Evolutionary conservation across 2,888 invertebrate species (phyloP).

Genomic region (Lycia hirtaria): DNA sequence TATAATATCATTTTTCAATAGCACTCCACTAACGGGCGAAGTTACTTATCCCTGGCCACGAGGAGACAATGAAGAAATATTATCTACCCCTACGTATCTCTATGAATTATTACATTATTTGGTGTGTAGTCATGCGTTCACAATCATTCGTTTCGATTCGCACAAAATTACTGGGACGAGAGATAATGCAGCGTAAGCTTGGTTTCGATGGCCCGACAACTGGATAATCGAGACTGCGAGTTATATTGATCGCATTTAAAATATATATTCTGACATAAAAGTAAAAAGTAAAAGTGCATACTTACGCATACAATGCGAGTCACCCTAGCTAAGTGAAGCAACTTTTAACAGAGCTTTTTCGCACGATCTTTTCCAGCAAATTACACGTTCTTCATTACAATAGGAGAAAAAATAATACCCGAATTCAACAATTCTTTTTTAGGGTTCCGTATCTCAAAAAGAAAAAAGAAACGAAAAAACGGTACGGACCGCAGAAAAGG

Average conservation of each 20-base stretch:
- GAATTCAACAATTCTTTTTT: too few relatives aligned
- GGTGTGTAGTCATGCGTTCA: slow-evolving; percentile 24
- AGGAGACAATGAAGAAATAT: slow-evolving; percentile 21
- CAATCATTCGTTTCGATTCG: slow-evolving; percentile 23
- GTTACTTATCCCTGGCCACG: slow-evolving; percentile 12
- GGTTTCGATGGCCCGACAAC: neutral
- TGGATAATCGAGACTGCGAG: neutral
- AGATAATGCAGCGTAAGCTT: slow-evolving; percentile 25
- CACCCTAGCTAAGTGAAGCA: too few relatives aligned
- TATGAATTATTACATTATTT: slow-evolving; percentile 27
- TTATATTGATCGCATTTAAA: too few relatives aligned
- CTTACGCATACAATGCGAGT: too few relatives aligned
- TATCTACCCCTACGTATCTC: slow-evolving; percentile 13
- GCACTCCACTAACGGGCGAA: neutral
- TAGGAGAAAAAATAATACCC: too few relatives aligned
- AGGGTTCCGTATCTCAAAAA: too few relatives aligned
- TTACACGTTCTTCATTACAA: too few relatives aligned
- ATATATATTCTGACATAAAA: slow-evolving; percentile 1
- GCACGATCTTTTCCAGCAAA: too few relatives aligned
- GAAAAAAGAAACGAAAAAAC: too few relatives aligned
- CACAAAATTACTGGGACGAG: slow-evolving; percentile 27
- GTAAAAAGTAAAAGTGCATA: neutral
- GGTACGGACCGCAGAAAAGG: too few relatives aligned
- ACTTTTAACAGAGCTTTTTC: too few relatives aligned
- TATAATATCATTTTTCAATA: slow-evolving; percentile 15